These are phyloP conservation scores for Drosophila lini DNA, from an alignment of 1,140 invertebrate genomes.

Conservation along the genomic window DNA sequence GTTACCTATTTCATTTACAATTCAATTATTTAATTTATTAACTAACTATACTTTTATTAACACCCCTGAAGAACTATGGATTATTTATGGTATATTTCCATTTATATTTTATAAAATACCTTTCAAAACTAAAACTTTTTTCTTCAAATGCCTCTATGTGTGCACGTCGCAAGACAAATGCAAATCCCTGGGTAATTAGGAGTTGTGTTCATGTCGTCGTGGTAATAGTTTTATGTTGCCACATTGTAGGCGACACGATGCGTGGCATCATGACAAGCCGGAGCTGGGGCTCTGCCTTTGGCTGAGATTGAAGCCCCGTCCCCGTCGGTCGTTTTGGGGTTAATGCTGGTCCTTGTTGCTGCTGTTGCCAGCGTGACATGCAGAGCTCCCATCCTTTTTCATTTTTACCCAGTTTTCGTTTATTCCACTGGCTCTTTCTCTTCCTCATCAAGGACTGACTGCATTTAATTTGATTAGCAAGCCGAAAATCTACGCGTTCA, in stretches of 20 bases:
- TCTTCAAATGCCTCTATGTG: conserved; percentile 13
- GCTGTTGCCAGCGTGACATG: conserved; percentile 36
- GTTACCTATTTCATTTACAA: too few species aligned
- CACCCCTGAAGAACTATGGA: too few species aligned
- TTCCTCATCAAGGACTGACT: conserved; percentile 50
- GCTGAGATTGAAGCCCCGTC: conserved; percentile 68
- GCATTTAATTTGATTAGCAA: conserved; percentile 75
- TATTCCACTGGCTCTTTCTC: conserved; percentile 2
- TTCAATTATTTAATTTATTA: too few species aligned
- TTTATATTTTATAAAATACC: not conserved
- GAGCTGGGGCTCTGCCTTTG: conserved; percentile 8
- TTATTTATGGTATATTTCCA: too few species aligned
- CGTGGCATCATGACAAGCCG: conserved; percentile 45
- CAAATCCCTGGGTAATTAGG: conserved; percentile 82
- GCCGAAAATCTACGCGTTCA: conserved; percentile 62
- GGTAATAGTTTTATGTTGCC: conserved; percentile 83
- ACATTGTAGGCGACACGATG: conserved; percentile 80
- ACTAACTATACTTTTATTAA: too few species aligned
- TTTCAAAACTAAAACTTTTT: not conserved
- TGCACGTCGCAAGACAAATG: conserved; percentile 75
- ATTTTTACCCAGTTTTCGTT: conserved; percentile 11
- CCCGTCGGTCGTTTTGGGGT: conserved; percentile 48
- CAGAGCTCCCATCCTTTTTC: conserved; percentile 24
- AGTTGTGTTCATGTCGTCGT: conserved; percentile 81
- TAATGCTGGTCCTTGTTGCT: conserved; percentile 62